Conservation (phyloP, 2,888 invertebrate genomes). For the Drosophila cognata region DNA sequence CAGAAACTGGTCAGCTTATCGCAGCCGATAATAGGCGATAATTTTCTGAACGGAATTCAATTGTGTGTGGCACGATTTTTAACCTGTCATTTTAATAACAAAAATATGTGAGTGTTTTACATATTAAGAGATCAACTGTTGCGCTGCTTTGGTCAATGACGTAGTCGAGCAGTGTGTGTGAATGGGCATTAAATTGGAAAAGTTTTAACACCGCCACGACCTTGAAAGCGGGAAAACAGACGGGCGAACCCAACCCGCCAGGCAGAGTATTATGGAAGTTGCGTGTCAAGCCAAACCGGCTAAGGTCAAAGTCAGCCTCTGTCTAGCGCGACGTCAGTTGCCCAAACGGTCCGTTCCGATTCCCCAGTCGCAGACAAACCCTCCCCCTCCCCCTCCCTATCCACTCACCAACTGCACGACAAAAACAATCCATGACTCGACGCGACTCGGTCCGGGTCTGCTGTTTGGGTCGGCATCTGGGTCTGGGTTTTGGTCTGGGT, state of each 20-base stretch:
- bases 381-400: not conserved
- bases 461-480: constrained; percentile 27
- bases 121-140: constrained; percentile 2
- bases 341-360: constrained; percentile 29
- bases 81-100: not conserved
- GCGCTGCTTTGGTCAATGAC: constrained; percentile 13
- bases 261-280: constrained; percentile 41
- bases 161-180: constrained; percentile 39
- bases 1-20: not conserved
- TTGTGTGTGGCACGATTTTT: not conserved
- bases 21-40: not conserved
- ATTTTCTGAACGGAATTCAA: not conserved
- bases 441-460: constrained; percentile 18
- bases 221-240: constrained; percentile 46
- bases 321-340: constrained; percentile 37
- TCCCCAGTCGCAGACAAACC: constrained; percentile 33
- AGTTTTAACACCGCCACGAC: constrained; percentile 66
- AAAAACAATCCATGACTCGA: constrained; percentile 48
- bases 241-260: constrained; percentile 2
- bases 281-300: constrained; percentile 51
- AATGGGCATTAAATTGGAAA: constrained; percentile 63
- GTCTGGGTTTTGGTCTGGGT: constrained; percentile 25
- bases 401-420: constrained; percentile 9
- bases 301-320: constrained; percentile 61
- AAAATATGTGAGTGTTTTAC: not conserved